A percentile compares a stretch with the other conserved stretches of the same genome.
Conservation (phyloP, 2,888 invertebrate species). For the Ectemnius continuus region DNA sequence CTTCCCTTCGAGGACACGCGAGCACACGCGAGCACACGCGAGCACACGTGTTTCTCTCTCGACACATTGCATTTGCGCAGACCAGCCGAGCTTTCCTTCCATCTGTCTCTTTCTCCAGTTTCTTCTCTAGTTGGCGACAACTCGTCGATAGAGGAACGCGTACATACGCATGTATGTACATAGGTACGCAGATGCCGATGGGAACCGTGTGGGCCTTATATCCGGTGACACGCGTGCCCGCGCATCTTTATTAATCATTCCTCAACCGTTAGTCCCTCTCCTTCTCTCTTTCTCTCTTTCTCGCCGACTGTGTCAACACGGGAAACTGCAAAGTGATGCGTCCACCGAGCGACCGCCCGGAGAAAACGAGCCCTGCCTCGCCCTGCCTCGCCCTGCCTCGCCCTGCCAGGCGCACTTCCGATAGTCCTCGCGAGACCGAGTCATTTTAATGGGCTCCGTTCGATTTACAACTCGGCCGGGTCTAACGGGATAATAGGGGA, state of each 20-base stretch:
- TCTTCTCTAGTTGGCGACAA: slow-evolving; percentile 40
- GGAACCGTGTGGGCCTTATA: slow-evolving; percentile 70
- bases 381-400: too few species aligned
- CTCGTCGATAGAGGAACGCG: slow-evolving; percentile 43
- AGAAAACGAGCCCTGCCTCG: too few species aligned
- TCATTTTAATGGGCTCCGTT: too few species aligned
- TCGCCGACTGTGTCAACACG: slow-evolving; percentile 49
- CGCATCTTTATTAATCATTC: slow-evolving; percentile 77
- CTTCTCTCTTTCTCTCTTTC: neutral
- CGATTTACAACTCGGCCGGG: too few species aligned
- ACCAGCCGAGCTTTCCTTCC: slow-evolving; percentile 3
- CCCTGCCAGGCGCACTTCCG: too few species aligned
- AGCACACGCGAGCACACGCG: slow-evolving; percentile 22
- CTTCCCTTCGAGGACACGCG: slow-evolving; percentile 3
- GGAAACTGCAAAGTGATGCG: slow-evolving; percentile 50
- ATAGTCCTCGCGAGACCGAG: too few species aligned
- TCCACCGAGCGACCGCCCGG: neutral
- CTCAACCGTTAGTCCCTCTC: slow-evolving; percentile 69
- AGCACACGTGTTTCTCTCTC: slow-evolving; percentile 40
- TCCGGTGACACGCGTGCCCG: slow-evolving; percentile 76
- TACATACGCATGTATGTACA: slow-evolving; percentile 17
- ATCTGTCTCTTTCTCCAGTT: slow-evolving; percentile 4
- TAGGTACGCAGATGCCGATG: slow-evolving; percentile 35
- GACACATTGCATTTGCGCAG: slow-evolving; percentile 24
- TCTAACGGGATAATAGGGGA: too few species aligned